phyloP scores from a whole-genome alignment of 2,888 invertebrate genomes.

The Serrognathus titanus region DNA sequence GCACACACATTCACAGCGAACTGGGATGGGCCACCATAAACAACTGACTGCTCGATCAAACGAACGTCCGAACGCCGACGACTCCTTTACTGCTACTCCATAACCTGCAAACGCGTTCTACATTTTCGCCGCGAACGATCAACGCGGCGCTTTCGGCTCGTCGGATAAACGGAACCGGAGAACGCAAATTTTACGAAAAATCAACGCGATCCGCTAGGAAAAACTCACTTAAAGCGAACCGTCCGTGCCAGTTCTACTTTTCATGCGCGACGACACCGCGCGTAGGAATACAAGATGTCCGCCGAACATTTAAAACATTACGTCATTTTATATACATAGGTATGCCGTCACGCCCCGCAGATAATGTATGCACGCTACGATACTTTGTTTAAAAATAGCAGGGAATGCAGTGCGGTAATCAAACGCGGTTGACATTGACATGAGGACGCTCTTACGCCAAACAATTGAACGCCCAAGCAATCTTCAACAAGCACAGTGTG shows the following conservation, averaged over 20 bases:
- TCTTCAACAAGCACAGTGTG: no score
- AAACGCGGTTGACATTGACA: no score
- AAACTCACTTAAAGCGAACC: no score
- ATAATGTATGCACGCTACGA: slow-evolving; percentile 11
- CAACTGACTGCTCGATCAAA: slow-evolving; percentile 32
- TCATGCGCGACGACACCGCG: slow-evolving; percentile 19
- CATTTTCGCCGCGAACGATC: slow-evolving; percentile 12
- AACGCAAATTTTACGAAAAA: no score
- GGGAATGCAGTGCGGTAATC: no score
- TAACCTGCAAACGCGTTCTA: slow-evolving; percentile 27
- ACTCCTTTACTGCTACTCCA: slow-evolving; percentile 21
- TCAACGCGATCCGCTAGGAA: no score
- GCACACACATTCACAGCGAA: slow-evolving; percentile 51
- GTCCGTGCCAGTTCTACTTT: slow-evolving; percentile 31
- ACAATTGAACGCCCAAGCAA: no score
- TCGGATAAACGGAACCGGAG: no score
- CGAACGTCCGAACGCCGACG: background rate
- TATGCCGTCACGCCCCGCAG: slow-evolving; percentile 38
- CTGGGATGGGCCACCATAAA: slow-evolving; percentile 53
- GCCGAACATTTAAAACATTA: slow-evolving; percentile 43
- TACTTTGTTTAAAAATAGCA: background rate
- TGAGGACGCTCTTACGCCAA: no score
- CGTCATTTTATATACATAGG: slow-evolving; percentile 49
- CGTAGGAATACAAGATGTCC: slow-evolving; percentile 37
- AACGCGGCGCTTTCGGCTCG: no score